A percentile compares a stretch with the other conserved stretches of the same genome.
Conservation (phyloP, 2,113 vertebrate genomes). For the Mormyrus lacerda region DNA sequence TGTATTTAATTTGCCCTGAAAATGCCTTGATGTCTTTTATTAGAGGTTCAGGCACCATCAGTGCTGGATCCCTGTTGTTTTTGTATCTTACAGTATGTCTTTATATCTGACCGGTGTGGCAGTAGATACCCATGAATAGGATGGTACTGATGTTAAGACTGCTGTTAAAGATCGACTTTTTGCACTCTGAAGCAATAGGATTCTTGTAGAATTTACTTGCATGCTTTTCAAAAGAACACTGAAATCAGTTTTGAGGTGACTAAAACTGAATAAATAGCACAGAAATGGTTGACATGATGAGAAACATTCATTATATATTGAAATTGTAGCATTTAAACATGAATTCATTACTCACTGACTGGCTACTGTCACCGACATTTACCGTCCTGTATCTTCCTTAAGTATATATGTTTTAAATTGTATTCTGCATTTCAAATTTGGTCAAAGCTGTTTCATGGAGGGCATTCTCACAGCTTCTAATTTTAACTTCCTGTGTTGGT, state of each 20-base stretch:
- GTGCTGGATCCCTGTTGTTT: neutral
- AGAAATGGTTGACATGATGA: neutral
- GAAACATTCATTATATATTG: neutral
- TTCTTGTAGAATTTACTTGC: neutral
- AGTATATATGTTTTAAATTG: neutral
- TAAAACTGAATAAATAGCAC: neutral
- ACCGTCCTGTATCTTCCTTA: neutral
- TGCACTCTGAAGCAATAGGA: neutral
- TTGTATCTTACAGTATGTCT: neutral
- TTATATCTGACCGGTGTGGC: neutral
- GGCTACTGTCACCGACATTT: neutral
- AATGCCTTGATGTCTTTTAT: neutral
- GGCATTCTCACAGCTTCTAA: neutral
- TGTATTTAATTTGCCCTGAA: neutral
- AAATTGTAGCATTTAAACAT: neutral
- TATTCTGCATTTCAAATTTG: neutral
- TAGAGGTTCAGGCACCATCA: neutral
- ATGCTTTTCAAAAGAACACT: neutral
- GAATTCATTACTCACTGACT: neutral
- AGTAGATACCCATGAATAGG: neutral
- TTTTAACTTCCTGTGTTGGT: slow-evolving; percentile 9
- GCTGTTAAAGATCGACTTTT: neutral
- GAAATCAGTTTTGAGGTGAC: neutral
- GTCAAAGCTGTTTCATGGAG: neutral
- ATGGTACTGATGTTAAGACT: neutral